These are phyloP conservation scores for Conger conger DNA, from an alignment of 2,113 vertebrate genomes.

Conservation along the genomic window DNA sequence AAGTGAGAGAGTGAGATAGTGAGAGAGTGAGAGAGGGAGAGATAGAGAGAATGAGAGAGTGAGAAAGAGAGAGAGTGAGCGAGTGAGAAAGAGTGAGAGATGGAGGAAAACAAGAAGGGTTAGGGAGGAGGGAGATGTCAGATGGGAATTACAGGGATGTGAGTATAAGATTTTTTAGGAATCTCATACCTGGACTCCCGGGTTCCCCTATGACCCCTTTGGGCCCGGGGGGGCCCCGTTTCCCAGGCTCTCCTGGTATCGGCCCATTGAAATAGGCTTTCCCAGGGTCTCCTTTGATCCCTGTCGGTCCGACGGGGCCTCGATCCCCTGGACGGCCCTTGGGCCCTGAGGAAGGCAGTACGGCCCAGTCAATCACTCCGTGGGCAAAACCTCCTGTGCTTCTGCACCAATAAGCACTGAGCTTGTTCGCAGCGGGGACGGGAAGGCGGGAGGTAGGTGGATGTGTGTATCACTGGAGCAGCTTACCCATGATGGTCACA, in stretches of 20 bases:
- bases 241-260: slow-evolving; percentile 61
- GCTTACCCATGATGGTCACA: slow-evolving; percentile 49
- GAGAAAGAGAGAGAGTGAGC: background rate
- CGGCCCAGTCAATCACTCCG: background rate
- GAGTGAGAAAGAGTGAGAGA: too few species aligned
- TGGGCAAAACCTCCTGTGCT: background rate
- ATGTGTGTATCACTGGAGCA: background rate
- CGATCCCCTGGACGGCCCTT: slow-evolving; percentile 51
- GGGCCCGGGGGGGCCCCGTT: slow-evolving; percentile 44
- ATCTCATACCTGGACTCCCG: slow-evolving; percentile 52
- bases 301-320: slow-evolving; percentile 70
- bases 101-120: background rate
- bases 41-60: background rate
- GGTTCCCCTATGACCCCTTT: slow-evolving; percentile 49
- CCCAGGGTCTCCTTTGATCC: slow-evolving; percentile 60
- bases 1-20: background rate
- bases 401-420: background rate
- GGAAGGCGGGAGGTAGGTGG: background rate
- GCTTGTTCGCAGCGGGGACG: background rate
- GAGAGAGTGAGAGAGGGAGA: background rate
- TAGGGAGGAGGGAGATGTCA: background rate
- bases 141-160: background rate
- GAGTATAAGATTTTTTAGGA: background rate
- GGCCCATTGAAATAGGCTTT: background rate
- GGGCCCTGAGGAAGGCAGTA: slow-evolving; percentile 42